Conservation (phyloP, 2,797 vertebrate species). For the Lithobates sylvaticus region DNA sequence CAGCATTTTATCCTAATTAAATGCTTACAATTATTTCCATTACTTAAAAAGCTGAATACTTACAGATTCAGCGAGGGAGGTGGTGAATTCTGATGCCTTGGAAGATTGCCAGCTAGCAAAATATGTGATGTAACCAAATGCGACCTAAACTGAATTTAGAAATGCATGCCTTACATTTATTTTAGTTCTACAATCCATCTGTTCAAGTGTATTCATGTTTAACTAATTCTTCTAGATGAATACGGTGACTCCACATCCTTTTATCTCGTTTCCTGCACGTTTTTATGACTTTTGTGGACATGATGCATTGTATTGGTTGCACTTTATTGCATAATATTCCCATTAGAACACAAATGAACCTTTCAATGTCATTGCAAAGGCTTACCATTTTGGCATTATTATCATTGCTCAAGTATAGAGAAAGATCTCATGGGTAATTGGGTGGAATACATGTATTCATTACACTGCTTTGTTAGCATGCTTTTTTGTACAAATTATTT, state of each 20-base stretch:
- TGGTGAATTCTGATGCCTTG: conserved; percentile 7
- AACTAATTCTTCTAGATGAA: conserved; percentile 40
- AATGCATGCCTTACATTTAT: conserved; percentile 37
- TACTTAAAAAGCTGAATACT: not conserved
- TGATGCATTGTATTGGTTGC: conserved; percentile 37
- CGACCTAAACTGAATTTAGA: conserved; percentile 13
- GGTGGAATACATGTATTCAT: conserved; percentile 49
- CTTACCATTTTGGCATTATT: conserved; percentile 33
- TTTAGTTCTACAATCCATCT: conserved; percentile 31
- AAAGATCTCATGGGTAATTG: conserved; percentile 44
- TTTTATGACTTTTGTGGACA: conserved; percentile 47
- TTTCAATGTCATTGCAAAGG: conserved; percentile 46
- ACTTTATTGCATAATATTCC: conserved; percentile 45
- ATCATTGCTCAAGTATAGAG: conserved; percentile 36
- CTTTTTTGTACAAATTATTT: conserved; percentile 51
- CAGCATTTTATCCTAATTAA: not conserved
- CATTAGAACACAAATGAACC: conserved; percentile 52
- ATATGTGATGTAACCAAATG: conserved; percentile 37
- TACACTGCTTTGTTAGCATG: conserved; percentile 49
- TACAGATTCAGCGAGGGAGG: not conserved
- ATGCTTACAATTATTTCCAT: not conserved
- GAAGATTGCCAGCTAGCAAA: conserved; percentile 18
- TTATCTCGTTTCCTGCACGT: conserved; percentile 17
- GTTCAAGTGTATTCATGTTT: conserved; percentile 43
- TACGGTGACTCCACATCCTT: conserved; percentile 13